phyloP scores from a whole-genome alignment of 2,797 vertebrate genomes.

The Strix occidentalis region DNA sequence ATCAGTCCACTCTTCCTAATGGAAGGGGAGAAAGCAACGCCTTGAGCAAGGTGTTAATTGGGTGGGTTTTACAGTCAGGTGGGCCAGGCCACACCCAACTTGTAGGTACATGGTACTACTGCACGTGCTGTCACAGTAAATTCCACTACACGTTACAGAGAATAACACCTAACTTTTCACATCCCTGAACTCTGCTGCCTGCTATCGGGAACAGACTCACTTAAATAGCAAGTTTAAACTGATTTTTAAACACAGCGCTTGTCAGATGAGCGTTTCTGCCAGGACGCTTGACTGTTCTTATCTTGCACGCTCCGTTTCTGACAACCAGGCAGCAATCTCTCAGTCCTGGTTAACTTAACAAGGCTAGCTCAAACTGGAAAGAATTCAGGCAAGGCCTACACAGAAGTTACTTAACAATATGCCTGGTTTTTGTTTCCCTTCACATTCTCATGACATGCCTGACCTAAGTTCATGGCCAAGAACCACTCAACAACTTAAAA shows the following conservation, averaged over 20 bases:
- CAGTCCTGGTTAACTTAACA: too few species aligned
- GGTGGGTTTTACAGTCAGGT: too few species aligned
- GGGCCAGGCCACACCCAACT: rapidly evolving
- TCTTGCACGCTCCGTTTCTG: too few species aligned
- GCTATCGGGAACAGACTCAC: too few species aligned
- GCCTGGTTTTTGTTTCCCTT: neutral
- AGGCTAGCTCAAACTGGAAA: neutral
- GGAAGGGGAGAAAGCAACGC: neutral
- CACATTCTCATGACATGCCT: neutral
- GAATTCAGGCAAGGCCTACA: too few species aligned
- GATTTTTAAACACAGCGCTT: neutral
- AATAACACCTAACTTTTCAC: too few species aligned
- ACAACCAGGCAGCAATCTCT: neutral
- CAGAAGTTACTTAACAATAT: neutral
- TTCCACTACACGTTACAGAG: too few species aligned
- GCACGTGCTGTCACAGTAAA: neutral
- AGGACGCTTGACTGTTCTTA: rapidly evolving
- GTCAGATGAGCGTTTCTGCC: neutral
- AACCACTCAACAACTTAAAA: neutral
- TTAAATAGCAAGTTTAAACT: neutral
- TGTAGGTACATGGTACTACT: rapidly evolving
- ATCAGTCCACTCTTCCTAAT: constrained; percentile 90
- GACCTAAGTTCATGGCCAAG: neutral
- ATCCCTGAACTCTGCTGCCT: neutral
- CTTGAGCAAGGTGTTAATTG: rapidly evolving